Base-by-base conservation (phyloP, 2,888 invertebrate genomes). In the Hydriomena furcata region DNA sequence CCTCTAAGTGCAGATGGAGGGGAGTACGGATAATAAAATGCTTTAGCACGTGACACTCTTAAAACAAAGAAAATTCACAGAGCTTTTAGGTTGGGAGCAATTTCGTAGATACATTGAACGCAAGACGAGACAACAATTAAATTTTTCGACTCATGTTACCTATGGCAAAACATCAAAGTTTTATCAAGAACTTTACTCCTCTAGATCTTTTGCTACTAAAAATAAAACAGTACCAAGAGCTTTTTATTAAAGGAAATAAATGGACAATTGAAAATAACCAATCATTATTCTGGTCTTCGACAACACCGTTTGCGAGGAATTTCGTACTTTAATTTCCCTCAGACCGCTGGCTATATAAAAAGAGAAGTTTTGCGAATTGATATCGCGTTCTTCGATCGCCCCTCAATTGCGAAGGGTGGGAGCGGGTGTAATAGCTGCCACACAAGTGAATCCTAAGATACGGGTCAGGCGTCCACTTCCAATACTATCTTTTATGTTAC, bases 21-120 rank as follows among this genome's bases (percentile, higher is more conserved):
- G 63, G 58, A 64, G 69, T 61, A 60, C 54, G 70, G 70, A 76
- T 83, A 82, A 84, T 84, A 85, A 84, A 86, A 83, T 70, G 78
- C 79, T 80, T 74, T 68, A 68, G 79, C 72, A 84, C 84, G 88
- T 86, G 88, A 81, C 79, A 73, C 61, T 68, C 59, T 79, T 71
- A 71, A 68, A 73, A 79, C 76, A 79, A 82, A 78, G 76, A 76
- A 80, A 71, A 79, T 74, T 73, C 70, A 63, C 68, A 64, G 55
- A 68, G 69, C 69, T 74, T 76, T 68, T 57, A 57, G 55, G 60
- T 65, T 68, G 57, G n/a, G 64, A 73, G 73, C 69, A 66, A 69
- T 60, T 55, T 53, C 32, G 45, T 48, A 53, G 56, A 64, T 25
- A 43, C 43, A 38, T 32, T 23, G 43, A 27, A 13, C 32, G 11